These are phyloP conservation scores for Achatina immaculata DNA, from an alignment of 1,140 invertebrate species.

Conservation along the genomic window DNA sequence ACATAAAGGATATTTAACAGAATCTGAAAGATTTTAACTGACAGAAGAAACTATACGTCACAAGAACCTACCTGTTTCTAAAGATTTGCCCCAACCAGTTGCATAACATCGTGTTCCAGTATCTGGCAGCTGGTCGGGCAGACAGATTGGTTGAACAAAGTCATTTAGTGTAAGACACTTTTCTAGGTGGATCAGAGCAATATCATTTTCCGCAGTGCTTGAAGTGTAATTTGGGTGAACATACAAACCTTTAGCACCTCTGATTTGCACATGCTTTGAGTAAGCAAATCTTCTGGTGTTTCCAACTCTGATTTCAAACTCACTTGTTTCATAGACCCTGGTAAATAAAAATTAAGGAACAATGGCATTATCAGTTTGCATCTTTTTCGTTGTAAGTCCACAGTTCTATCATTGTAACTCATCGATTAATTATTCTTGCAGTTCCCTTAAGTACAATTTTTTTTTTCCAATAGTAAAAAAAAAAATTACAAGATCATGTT, in stretches of 20 bases:
- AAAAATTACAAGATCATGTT: too few species aligned
- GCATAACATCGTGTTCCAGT: slow-evolving; percentile 53
- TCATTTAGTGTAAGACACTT: slow-evolving; percentile 90
- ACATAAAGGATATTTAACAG: too few species aligned
- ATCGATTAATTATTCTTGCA: too few species aligned
- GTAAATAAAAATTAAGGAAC: slow-evolving; percentile 1
- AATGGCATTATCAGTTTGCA: too few species aligned
- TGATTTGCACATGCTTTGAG: slow-evolving; percentile 47
- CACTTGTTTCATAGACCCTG: slow-evolving; percentile 20
- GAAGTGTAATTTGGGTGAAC: slow-evolving; percentile 46
- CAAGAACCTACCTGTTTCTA: slow-evolving; percentile 36
- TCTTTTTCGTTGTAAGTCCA: too few species aligned
- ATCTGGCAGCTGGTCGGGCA: slow-evolving; percentile 44
- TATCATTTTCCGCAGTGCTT: slow-evolving; percentile 88
- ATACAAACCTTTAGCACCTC: slow-evolving; percentile 44
- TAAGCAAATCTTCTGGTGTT: slow-evolving; percentile 51
- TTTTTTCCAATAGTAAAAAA: too few species aligned
- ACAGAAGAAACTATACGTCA: too few species aligned
- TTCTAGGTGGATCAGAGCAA: slow-evolving; percentile 89
- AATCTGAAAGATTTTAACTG: too few species aligned
- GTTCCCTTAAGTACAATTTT: too few species aligned
- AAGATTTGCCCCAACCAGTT: slow-evolving; percentile 54
- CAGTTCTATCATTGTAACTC: too few species aligned
- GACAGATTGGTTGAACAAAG: slow-evolving; percentile 86
- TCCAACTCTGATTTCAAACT: slow-evolving; percentile 46